phyloP scores from a whole-genome alignment of 2,113 vertebrate species.

The Pongo abelii region DNA sequence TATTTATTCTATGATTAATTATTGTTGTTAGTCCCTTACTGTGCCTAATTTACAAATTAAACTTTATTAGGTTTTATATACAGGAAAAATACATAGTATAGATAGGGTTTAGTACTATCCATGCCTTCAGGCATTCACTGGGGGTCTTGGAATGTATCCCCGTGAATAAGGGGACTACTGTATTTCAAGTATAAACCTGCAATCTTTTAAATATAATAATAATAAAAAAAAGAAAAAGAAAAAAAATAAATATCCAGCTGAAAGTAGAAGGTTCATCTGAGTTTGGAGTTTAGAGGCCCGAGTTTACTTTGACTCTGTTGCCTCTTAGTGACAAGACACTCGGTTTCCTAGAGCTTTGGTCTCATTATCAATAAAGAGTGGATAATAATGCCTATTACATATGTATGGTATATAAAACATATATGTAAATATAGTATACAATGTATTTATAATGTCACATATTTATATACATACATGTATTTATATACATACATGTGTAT shows the following conservation, averaged over 20 bases:
- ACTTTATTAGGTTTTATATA: not conserved
- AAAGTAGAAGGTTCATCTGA: not conserved
- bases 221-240: no score
- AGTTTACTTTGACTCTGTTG: not conserved
- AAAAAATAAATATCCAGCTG: not conserved
- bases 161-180: not conserved
- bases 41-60: not conserved
- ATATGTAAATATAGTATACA: not conserved
- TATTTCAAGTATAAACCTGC: not conserved
- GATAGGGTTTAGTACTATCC: not conserved
- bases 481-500: not conserved
- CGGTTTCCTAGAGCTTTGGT: slow-evolving; percentile 1
- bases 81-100: not conserved
- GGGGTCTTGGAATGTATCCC: not conserved
- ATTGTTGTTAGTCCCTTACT: not conserved
- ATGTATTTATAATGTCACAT: not conserved
- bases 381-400: not conserved
- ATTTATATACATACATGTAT: not conserved
- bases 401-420: not conserved
- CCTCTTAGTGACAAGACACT: not conserved
- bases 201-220: not conserved
- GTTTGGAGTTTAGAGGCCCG: not conserved
- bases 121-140: not conserved
- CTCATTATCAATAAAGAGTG: not conserved
- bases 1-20: not conserved